A percentile compares a stretch with the other conserved stretches of the same genome.
Conservation (phyloP, 2,113 vertebrate genomes). For the Scomber scombrus region DNA sequence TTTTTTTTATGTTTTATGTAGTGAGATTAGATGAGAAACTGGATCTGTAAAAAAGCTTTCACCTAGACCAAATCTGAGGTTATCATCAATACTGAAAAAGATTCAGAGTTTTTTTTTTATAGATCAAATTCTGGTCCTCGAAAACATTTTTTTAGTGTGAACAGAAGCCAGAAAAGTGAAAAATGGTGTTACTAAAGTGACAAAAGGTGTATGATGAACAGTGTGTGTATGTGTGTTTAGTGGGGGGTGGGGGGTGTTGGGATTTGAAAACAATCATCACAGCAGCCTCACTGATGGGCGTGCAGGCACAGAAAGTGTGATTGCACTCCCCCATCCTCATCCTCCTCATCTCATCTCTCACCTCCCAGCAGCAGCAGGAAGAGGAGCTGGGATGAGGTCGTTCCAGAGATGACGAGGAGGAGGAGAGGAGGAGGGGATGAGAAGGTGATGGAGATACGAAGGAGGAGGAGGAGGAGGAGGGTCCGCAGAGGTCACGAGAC, state of each 20-base stretch:
- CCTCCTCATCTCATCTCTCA: not conserved
- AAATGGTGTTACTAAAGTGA: too few relatives aligned
- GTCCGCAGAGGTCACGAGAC: not conserved
- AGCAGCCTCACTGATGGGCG: not conserved
- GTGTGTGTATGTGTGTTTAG: not conserved
- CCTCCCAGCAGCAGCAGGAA: not conserved
- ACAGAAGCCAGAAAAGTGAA: too few relatives aligned
- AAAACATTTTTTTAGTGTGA: too few relatives aligned
- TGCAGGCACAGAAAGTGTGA: slow-evolving; percentile 3
- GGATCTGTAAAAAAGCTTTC: too few relatives aligned
- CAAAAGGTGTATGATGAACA: too few relatives aligned
- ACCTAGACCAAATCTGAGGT: too few relatives aligned
- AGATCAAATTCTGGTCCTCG: too few relatives aligned
- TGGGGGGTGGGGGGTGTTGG: not conserved
- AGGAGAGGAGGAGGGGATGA: not conserved
- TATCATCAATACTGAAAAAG: too few relatives aligned
- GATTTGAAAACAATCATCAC: slow-evolving; percentile 44
- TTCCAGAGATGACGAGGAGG: not conserved
- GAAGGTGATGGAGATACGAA: not conserved
- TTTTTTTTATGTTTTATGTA: too few relatives aligned
- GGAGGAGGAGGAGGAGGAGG: not conserved
- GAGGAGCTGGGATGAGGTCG: not conserved
- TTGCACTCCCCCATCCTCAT: not conserved
- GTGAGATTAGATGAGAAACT: too few relatives aligned
- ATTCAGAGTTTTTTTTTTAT: too few relatives aligned